A percentile compares a stretch with the other conserved stretches of the same genome.
phyloP scores from a whole-genome alignment of 2,797 vertebrate genomes.

The Spinus olivaceus region DNA sequence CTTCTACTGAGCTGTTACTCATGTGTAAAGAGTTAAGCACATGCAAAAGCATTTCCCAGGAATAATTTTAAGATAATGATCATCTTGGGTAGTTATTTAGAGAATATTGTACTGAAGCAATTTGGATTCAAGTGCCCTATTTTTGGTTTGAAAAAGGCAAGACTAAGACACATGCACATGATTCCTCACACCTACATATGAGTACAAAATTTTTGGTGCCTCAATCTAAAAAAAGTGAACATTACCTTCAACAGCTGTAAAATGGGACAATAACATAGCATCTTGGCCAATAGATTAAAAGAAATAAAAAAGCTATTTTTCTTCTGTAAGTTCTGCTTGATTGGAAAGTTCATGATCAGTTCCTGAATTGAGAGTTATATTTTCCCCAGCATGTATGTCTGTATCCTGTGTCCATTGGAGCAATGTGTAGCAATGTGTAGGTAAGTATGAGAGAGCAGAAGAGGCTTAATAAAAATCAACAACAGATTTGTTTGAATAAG shows the following conservation, averaged over 20 bases:
- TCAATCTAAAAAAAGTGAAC: not conserved
- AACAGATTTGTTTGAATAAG: constrained; percentile 20
- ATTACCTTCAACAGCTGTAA: not conserved
- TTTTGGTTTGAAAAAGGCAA: not conserved
- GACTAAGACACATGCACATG: not conserved
- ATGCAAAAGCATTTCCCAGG: not conserved
- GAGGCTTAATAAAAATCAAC: not conserved
- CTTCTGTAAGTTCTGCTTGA: not conserved
- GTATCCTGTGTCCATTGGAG: not conserved
- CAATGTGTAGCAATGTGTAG: not conserved
- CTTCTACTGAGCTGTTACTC: not conserved
- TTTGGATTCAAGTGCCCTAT: not conserved
- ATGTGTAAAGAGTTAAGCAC: not conserved
- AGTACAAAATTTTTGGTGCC: not conserved
- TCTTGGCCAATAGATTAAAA: not conserved
- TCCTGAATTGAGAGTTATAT: not conserved
- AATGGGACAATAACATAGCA: not conserved
- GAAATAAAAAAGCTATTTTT: not conserved
- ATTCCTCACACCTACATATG: not conserved
- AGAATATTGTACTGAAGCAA: not conserved
- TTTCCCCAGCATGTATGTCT: not conserved
- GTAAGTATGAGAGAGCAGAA: not conserved
- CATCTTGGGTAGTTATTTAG: not conserved
- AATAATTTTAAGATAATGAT: constrained; percentile 32
- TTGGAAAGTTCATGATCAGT: not conserved